phyloP scores from a whole-genome alignment of 2,113 vertebrate species.

The Ageneiosus marmoratus region DNA sequence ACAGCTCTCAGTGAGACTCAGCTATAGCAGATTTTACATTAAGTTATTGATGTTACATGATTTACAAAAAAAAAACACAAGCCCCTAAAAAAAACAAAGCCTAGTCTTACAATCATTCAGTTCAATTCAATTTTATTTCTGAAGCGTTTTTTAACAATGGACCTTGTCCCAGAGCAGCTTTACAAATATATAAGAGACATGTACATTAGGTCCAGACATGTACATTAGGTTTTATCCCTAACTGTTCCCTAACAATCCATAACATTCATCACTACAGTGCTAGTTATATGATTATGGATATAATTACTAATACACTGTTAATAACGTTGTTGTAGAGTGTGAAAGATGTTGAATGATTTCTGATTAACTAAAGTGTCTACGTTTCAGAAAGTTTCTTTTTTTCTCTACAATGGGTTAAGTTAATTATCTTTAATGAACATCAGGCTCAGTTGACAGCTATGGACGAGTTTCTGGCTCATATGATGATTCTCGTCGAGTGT shows the following conservation, averaged over 20 bases:
- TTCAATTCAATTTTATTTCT: too few relatives aligned
- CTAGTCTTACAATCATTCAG: too few relatives aligned
- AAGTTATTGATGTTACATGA: background rate
- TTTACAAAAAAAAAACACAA: background rate
- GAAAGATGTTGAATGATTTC: background rate
- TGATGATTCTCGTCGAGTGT: constrained; percentile 5
- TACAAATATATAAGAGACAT: too few relatives aligned
- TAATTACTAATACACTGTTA: background rate
- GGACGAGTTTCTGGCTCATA: constrained; percentile 30
- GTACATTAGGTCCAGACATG: too few relatives aligned
- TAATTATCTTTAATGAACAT: constrained; percentile 38
- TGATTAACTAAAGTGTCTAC: background rate
- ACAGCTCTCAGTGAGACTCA: background rate
- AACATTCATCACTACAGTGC: too few relatives aligned
- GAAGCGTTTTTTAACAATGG: too few relatives aligned
- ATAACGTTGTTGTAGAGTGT: background rate
- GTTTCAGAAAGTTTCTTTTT: background rate
- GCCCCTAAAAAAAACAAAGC: too few relatives aligned
- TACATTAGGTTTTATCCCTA: too few relatives aligned
- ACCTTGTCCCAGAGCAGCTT: too few relatives aligned
- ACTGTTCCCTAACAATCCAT: too few relatives aligned
- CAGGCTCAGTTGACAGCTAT: constrained; percentile 28
- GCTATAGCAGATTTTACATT: too few relatives aligned
- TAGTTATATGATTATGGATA: background rate
- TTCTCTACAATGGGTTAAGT: background rate